Percentiles rank a stretch among this genome's conserved stretches.
phyloP scores from a whole-genome alignment of 2,888 invertebrate genomes.

The Rhimphoctona megacephalus region DNA sequence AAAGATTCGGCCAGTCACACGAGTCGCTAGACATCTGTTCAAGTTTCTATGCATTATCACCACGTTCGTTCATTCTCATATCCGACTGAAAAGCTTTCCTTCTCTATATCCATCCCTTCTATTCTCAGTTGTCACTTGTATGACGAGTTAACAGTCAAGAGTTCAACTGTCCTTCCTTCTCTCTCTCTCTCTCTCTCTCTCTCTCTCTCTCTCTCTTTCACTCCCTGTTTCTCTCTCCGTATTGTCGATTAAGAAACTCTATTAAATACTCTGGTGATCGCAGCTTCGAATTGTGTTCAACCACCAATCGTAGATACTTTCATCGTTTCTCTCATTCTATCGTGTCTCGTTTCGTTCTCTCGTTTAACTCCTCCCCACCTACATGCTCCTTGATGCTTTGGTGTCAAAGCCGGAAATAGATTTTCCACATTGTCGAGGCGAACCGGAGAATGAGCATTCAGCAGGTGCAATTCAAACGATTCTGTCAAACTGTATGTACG shows the following conservation, averaged over 20 bases:
- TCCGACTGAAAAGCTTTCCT: conserved; percentile 12
- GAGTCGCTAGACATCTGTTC: conserved; percentile 37
- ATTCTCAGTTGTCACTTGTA: conserved; percentile 39
- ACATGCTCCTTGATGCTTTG: background rate
- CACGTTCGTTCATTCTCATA: conserved; percentile 4
- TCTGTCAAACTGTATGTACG: background rate
- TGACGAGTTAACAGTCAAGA: conserved; percentile 27
- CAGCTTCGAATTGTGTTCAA: conserved; percentile 43
- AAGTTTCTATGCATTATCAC: conserved; percentile 22
- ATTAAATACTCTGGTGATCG: conserved; percentile 54
- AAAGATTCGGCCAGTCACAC: conserved; percentile 26
- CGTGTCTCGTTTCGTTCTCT: conserved; percentile 37
- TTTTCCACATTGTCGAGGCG: conserved; percentile 49
- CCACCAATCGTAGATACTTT: conserved; percentile 31
- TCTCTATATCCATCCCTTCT: conserved; percentile 26
- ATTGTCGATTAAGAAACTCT: conserved; percentile 65
- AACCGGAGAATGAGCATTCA: conserved; percentile 28
- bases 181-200: background rate
- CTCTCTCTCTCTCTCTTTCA: background rate
- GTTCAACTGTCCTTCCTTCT: conserved; percentile 28
- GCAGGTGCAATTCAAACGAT: conserved; percentile 53
- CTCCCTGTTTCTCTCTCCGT: conserved; percentile 4
- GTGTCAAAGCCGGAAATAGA: conserved; percentile 63
- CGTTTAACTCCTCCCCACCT: conserved; percentile 5
- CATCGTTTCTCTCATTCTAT: conserved; percentile 16